A percentile compares a stretch with the other conserved stretches of the same genome.
Evolutionary conservation across 1,140 invertebrate genomes (phyloP).

Genomic region (Leptinotarsa lineolata): DNA sequence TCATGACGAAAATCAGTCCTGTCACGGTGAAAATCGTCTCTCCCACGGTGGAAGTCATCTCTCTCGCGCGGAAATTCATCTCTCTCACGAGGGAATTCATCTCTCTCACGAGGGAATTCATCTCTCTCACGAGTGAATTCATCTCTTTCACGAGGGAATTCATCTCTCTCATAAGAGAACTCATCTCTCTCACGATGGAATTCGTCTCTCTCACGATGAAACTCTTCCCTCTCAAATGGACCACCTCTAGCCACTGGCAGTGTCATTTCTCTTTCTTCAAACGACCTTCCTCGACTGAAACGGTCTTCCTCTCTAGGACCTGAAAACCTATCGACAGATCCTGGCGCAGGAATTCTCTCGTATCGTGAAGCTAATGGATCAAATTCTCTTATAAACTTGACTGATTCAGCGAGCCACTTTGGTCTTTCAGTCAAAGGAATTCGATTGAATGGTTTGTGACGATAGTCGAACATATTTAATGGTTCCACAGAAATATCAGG

Average conservation of each 20-base stretch:
- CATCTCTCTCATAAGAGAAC: background rate
- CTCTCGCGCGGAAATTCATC: background rate
- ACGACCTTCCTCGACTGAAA: background rate
- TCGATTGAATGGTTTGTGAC: conserved; percentile 52
- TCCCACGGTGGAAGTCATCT: background rate
- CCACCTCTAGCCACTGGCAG: background rate
- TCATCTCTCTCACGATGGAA: background rate
- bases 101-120: background rate
- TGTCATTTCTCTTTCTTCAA: background rate
- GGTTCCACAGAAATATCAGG: conserved; percentile 46
- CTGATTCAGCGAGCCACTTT: conserved; percentile 46
- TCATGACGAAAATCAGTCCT: conserved; percentile 1
- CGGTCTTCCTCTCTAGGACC: background rate
- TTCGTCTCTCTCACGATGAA: background rate
- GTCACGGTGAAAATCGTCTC: background rate
- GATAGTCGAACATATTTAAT: conserved; percentile 51
- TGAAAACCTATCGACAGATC: background rate
- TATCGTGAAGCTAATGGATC: conserved; percentile 38
- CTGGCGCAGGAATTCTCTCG: background rate
- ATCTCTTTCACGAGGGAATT: background rate
- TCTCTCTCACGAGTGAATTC: background rate
- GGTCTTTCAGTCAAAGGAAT: conserved; percentile 52
- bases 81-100: background rate
- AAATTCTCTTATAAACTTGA: conserved; percentile 52
- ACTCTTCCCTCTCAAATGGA: background rate